Evolutionary conservation across 2,888 invertebrate species (phyloP).

Genomic region (Magallana nippona): DNA sequence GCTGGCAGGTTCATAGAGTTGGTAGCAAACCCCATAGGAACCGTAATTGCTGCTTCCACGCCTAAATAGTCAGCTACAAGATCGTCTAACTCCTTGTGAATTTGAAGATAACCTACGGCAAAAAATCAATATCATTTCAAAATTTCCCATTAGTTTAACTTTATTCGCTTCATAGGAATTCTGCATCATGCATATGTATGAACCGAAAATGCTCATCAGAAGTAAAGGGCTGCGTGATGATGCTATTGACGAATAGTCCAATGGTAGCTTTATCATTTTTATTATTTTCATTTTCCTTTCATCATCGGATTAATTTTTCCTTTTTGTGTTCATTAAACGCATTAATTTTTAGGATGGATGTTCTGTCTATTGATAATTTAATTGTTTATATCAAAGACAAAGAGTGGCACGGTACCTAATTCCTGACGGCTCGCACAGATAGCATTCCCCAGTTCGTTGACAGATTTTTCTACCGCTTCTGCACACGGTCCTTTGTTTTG

Average conservation of each 20-base stretch:
- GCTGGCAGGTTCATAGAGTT: conserved; percentile 96
- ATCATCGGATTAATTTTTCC: too few relatives aligned
- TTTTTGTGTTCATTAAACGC: too few relatives aligned
- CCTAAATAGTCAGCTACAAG: conserved; percentile 93
- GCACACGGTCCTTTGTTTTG: conserved; percentile 89
- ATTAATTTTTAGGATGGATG: too few relatives aligned
- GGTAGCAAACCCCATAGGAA: conserved; percentile 99
- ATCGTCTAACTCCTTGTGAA: conserved; percentile 90
- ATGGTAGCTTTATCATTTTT: too few relatives aligned
- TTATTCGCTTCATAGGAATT: neutral
- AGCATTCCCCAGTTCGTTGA: conserved; percentile 88
- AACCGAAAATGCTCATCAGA: too few relatives aligned
- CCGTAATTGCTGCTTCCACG: conserved; percentile 94
- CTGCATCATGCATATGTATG: too few relatives aligned
- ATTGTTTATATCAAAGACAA: too few relatives aligned
- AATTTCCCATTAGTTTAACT: too few relatives aligned
- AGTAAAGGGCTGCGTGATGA: too few relatives aligned
- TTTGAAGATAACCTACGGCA: conserved; percentile 75
- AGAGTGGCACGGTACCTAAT: conserved; percentile 83
- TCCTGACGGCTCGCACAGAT: conserved; percentile 89
- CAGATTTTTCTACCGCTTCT: conserved; percentile 86
- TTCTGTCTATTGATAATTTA: too few relatives aligned
- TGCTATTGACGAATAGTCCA: too few relatives aligned
- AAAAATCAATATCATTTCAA: neutral
- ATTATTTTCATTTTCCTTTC: too few relatives aligned